A percentile compares a stretch with the other conserved stretches of the same genome.
Conservation (phyloP, 2,797 vertebrate species). For the Propithecus deckenii region DNA sequence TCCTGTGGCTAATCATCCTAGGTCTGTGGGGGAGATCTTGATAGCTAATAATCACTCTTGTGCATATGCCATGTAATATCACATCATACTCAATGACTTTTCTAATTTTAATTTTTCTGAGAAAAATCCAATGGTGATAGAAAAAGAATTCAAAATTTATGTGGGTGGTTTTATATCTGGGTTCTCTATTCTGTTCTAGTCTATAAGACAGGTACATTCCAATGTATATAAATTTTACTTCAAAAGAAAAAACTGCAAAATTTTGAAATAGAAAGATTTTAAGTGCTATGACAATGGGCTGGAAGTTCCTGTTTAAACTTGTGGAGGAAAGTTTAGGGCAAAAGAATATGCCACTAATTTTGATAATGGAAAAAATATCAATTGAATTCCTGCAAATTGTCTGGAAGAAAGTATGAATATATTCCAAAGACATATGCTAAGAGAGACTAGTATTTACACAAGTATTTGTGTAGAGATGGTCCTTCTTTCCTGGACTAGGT, state of each 20-base stretch:
- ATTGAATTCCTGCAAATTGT: background rate
- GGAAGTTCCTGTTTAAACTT: background rate
- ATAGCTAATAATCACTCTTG: background rate
- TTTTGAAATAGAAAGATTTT: background rate
- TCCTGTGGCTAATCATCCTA: background rate
- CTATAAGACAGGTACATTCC: background rate
- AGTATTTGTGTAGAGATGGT: background rate
- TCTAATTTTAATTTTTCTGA: background rate
- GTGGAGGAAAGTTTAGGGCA: background rate
- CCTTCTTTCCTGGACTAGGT: background rate
- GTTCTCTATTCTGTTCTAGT: background rate
- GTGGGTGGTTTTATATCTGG: background rate
- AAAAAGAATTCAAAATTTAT: background rate
- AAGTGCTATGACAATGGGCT: background rate
- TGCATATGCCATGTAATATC: background rate
- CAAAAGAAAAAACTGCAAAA: background rate
- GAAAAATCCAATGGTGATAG: background rate
- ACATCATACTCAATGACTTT: background rate
- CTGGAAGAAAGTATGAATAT: background rate
- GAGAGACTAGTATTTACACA: background rate
- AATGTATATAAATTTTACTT: background rate
- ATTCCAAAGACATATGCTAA: background rate
- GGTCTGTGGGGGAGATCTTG: background rate
- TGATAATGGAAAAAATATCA: background rate
- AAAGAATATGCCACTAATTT: background rate